Evolutionary conservation across 92 coral and sea anemone species (phyloP).

Genomic region (Micromussa lordhowensis): DNA sequence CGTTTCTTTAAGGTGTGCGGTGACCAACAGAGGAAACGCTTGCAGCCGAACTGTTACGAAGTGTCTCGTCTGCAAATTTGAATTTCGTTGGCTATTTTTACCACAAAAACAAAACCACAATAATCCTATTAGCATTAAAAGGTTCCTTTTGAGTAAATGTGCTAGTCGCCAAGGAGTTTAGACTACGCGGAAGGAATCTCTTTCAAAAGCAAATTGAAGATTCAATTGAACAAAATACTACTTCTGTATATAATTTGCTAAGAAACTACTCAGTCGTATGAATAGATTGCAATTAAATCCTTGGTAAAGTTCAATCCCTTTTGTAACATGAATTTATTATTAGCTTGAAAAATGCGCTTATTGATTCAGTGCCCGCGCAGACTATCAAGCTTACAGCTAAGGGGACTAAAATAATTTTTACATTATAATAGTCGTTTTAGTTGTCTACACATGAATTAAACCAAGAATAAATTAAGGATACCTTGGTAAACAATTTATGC

Average conservation of each 20-base stretch:
- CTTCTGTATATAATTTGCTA: neutral
- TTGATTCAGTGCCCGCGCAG: neutral
- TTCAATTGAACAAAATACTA: neutral
- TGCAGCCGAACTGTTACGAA: neutral
- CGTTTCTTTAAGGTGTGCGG: neutral
- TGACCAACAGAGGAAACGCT: neutral
- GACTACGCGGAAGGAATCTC: neutral
- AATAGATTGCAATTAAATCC: neutral
- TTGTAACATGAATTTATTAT: neutral
- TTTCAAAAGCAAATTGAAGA: neutral
- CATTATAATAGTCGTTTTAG: too few species aligned
- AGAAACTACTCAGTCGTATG: neutral
- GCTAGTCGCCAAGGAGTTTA: conserved; percentile 8
- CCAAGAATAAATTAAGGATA: neutral
- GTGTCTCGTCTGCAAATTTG: neutral
- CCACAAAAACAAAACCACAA: neutral
- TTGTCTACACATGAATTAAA: neutral
- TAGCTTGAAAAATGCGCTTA: neutral
- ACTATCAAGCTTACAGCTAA: neutral
- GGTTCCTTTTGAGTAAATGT: neutral
- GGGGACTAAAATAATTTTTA: neutral
- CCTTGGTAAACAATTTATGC: neutral
- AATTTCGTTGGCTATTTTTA: neutral
- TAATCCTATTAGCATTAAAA: neutral
- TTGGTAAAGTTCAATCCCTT: neutral